Conservation (phyloP, 2,888 invertebrate species). For the Odontothrips loti region DNA sequence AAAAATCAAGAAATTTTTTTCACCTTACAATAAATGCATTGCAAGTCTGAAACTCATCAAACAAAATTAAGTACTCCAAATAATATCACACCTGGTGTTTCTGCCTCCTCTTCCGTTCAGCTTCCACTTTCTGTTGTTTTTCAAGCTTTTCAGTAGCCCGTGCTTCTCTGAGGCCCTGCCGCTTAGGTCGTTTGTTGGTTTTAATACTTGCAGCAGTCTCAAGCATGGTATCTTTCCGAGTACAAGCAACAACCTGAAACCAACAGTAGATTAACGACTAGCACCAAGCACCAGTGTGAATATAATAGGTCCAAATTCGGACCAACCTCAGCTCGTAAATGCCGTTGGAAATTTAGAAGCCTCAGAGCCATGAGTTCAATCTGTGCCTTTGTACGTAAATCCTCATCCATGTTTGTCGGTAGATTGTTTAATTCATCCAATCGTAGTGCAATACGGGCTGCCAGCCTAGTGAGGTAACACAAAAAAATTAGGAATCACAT, state of each 20-base stretch:
- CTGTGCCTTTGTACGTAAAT: conserved; percentile 53
- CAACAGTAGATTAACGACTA: background rate
- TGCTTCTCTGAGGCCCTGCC: conserved; percentile 59
- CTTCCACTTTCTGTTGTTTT: conserved; percentile 60
- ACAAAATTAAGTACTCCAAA: background rate
- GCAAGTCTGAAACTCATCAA: too few species aligned
- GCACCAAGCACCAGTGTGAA: background rate
- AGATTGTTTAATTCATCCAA: conserved; percentile 53
- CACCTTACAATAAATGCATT: background rate
- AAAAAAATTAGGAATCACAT: conserved; percentile 4
- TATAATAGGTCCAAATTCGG: background rate
- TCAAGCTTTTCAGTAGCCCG: conserved; percentile 59
- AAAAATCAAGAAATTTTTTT: background rate
- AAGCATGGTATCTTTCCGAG: conserved; percentile 55
- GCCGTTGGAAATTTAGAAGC: conserved; percentile 56
- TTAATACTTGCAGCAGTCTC: conserved; percentile 58
- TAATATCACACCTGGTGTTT: conserved; percentile 47
- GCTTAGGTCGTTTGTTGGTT: conserved; percentile 57
- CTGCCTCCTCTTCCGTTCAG: conserved; percentile 55
- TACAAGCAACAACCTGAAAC: conserved; percentile 43
- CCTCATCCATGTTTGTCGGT: conserved; percentile 52
- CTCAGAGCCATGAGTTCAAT: conserved; percentile 57
- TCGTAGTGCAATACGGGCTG: conserved; percentile 51
- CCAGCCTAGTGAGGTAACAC: conserved; percentile 40
- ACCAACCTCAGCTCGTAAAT: conserved; percentile 45